Percentiles rank a stretch among this genome's conserved stretches.
Conservation (phyloP, 2,797 vertebrate genomes). For the Rhabdophis nuchalis region DNA sequence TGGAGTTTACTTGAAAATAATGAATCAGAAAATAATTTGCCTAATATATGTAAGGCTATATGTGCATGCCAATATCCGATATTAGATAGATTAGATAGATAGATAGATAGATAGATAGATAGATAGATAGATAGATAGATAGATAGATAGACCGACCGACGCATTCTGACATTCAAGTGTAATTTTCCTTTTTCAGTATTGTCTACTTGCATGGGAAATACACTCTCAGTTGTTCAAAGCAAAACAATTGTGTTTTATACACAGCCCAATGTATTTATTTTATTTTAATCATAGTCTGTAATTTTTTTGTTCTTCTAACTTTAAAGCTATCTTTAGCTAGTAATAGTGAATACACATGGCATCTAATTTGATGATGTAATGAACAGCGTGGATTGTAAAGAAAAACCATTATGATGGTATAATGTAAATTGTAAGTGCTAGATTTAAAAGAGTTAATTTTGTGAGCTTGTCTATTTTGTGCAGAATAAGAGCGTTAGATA, state of each 20-base stretch:
- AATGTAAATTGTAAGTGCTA: conserved; percentile 5
- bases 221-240: background rate
- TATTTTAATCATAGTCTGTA: background rate
- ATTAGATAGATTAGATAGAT: background rate
- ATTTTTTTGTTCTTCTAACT: background rate
- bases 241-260: background rate
- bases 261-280: background rate
- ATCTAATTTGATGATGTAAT: conserved; percentile 1
- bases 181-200: background rate
- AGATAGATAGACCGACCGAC: background rate
- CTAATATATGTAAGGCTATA: background rate
- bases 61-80: conserved; percentile 13
- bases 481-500: conserved; percentile 1
- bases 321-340: background rate
- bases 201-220: background rate
- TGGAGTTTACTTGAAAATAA: background rate
- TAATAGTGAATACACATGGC: background rate
- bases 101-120: background rate
- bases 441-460: conserved; percentile 10
- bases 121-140: background rate
- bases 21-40: background rate
- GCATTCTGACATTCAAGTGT: background rate
- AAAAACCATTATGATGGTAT: background rate
- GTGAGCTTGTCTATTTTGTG: background rate
- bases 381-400: background rate